Evolutionary conservation across 2,888 invertebrate genomes (phyloP).

Genomic region (Drosophila falleni): DNA sequence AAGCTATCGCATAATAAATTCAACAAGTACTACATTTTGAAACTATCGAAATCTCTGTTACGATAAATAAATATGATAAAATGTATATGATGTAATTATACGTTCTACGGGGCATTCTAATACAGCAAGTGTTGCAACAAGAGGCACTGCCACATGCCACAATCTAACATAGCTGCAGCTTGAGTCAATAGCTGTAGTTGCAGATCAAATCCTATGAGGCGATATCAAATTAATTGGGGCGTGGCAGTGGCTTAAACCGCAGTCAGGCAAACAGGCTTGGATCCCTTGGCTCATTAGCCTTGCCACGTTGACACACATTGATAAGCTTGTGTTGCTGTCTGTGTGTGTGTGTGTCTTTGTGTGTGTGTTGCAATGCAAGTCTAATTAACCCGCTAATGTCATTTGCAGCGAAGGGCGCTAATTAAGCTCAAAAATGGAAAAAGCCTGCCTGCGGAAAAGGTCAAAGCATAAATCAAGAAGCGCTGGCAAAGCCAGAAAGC

Average conservation of each 20-base stretch:
- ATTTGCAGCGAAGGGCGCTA: conserved; percentile 72
- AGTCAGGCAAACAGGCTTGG: conserved; percentile 7
- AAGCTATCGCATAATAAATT: not conserved
- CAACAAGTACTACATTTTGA: not conserved
- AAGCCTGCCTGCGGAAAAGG: conserved; percentile 71
- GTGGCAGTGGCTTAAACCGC: conserved; percentile 17
- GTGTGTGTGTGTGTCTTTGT: conserved; percentile 29
- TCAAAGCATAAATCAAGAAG: conserved; percentile 76
- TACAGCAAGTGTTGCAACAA: not conserved
- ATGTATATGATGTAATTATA: too few relatives aligned
- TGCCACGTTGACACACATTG: conserved; percentile 44
- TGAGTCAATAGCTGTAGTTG: conserved; percentile 10
- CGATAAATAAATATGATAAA: too few relatives aligned
- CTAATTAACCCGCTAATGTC: conserved; percentile 79
- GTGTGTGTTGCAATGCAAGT: conserved; percentile 40
- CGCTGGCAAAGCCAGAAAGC: conserved; percentile 22
- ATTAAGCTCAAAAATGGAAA: conserved; percentile 73
- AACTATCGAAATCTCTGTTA: not conserved
- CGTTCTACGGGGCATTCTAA: not conserved
- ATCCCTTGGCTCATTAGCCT: conserved; percentile 49
- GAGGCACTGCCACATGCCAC: not conserved
- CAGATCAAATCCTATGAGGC: conserved; percentile 22
- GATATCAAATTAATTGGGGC: conserved; percentile 43
- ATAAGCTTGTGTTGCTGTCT: conserved; percentile 14
- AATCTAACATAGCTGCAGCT: not conserved